Evolutionary conservation across 2,888 invertebrate genomes (phyloP), one percentile per base, ranked within the genome.

Genomic region (Aspidiotus rigidus): DNA sequence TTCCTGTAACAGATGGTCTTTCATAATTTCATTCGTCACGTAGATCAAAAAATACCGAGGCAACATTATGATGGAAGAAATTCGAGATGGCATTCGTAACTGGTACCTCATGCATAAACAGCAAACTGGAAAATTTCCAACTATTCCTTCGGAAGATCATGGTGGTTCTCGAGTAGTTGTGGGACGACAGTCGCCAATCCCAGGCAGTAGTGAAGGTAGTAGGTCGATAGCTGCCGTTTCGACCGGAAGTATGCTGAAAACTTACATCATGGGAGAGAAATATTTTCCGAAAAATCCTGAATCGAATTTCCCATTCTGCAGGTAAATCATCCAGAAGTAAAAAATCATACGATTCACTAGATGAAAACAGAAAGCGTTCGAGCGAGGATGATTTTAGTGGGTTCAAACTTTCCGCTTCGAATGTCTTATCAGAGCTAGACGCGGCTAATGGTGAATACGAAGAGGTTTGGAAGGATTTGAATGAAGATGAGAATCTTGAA

Each of bases 111-210:
- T 89, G 74, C 90, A 88, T 76, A 88, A 88, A 77, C 84, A 87
- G 54, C 86, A 87, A 74, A 89, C 90, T 7, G 90, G 89, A 40
- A 89, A 88, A 76, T 86, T 96, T 75, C 96, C 97, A 0, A 94
- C 95, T 74, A 86, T 93, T 75, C 96, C 96, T 0, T 87, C 91
- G 3, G 92, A 89, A 72, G 95, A 96, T 75, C 87, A 89, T 74
- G 94, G 94, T 8, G 93, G 94, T 0, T 94, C 94, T 0, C 83
- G 89, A 73, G 82, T 89, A 72, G 86, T 95, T 79, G 87, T 93
- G 73, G 89, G 88, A 74, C 80, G 89, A 74, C 88, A 88, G 80
- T 89, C 72, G 7, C 71, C 71, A 79, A 16, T 69, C 44, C 86
- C 85, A n/a, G 86, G 87, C 7, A 89, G 89, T 64, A 90, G 90